These are phyloP conservation scores for Drosophila limbata DNA, from an alignment of 2,888 invertebrate species.

Conservation along the genomic window DNA sequence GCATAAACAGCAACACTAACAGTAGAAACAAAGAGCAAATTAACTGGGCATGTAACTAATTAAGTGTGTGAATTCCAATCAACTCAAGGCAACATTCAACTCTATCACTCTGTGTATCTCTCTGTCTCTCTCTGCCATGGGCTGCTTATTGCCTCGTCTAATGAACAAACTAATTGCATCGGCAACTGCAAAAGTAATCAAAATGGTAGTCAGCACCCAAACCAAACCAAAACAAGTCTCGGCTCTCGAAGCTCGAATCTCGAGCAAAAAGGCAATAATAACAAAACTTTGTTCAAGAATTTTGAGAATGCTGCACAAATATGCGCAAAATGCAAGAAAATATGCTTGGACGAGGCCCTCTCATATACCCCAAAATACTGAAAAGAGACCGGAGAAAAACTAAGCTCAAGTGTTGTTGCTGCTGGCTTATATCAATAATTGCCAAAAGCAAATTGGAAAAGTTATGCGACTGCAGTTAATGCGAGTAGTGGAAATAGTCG, in stretches of 20 bases:
- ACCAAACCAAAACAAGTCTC: conserved; percentile 37
- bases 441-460: conserved; percentile 82
- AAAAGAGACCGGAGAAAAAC: conserved; percentile 55
- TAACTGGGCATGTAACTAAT: conserved; percentile 69
- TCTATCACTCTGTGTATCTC: background rate
- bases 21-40: conserved; percentile 51
- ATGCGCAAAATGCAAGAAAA: conserved; percentile 81
- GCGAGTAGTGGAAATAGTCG: conserved; percentile 78
- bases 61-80: conserved; percentile 80
- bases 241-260: conserved; percentile 35
- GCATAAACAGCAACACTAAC: conserved; percentile 49
- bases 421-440: conserved; percentile 81
- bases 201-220: conserved; percentile 58
- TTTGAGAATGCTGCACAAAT: conserved; percentile 80
- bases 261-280: conserved; percentile 76
- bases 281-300: conserved; percentile 81
- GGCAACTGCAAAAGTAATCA: conserved; percentile 74
- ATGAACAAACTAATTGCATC: conserved; percentile 82
- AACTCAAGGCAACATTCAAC: conserved; percentile 37
- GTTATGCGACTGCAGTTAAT: conserved; percentile 81
- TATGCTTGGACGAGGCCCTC: conserved; percentile 67
- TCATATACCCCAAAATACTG: conserved; percentile 32
- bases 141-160: conserved; percentile 66
- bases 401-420: conserved; percentile 70
- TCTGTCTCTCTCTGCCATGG: conserved; percentile 38